Base-by-base conservation (phyloP, 2,888 invertebrate species). In the Nemoura dubitans region DNA sequence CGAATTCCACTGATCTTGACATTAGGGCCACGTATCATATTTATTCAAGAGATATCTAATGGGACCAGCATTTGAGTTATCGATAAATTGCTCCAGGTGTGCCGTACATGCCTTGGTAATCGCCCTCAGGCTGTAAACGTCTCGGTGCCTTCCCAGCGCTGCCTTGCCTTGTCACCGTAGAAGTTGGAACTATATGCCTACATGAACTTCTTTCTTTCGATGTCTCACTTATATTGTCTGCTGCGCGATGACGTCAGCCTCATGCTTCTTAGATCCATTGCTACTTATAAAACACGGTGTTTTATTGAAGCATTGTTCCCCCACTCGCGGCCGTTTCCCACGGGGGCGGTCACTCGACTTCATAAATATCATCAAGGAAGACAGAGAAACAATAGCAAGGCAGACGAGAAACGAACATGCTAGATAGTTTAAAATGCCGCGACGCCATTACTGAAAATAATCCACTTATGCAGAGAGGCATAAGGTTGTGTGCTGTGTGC, bases 201-300 rank as follows among this genome's bases (percentile, higher is more conserved):
- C 36, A 36, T 10, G 16, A 59, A 59, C 59, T 59, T 59, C 10
- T 59, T 59, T 10, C 16, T 59, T 21, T 59, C 59, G 59, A 59
- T 59, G 59, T 59, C 59, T 59, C 59, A 59, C 59, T 59, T 59
- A 59, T 59, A 59, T 59, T 59, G 59, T 59, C 59, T 59, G 78
- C 26, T 78, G 1, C 21, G 21, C 7, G 78, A 26, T 78, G 78
- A 78, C 78, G 78, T 78, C 78, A 78, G 78, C 27, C 59, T 59
- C 59, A 59, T 59, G 59, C 59, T 59, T 59, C 59, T 21, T 10
- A 78, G 28, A 78, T 27, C n/a, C 28, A 78, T 28, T 78, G 26
- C 26, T 78, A 78, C 28, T 78, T 78, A 78, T 78, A 78, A 27
- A 78, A 78, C 78, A 28, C 28, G 78, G 27, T 27, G 78, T 78